Evolutionary conservation across 2,797 vertebrate genomes (phyloP).

Genomic region (Valencia hispanica): DNA sequence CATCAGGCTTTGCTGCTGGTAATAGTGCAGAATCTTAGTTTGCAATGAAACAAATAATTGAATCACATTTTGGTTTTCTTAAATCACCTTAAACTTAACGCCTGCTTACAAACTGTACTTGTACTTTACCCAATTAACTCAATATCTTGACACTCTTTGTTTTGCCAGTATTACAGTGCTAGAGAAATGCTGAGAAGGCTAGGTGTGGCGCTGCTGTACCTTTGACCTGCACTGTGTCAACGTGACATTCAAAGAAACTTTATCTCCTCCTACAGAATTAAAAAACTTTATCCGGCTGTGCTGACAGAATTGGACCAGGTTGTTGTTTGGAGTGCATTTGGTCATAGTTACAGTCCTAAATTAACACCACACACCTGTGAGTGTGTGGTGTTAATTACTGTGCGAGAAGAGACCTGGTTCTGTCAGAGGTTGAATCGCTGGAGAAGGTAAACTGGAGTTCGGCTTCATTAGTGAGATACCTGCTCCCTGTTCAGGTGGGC

Average conservation of each 20-base stretch:
- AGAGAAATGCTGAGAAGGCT: constrained; percentile 39
- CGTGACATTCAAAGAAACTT: constrained; percentile 32
- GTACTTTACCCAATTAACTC: not conserved
- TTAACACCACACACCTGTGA: not conserved
- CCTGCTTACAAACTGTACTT: not conserved
- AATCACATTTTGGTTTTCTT: not conserved
- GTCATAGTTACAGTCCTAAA: not conserved
- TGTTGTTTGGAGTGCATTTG: not conserved
- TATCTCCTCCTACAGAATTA: constrained; percentile 28
- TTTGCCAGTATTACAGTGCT: constrained; percentile 16
- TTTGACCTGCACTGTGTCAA: constrained; percentile 54
- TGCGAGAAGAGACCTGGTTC: constrained; percentile 49
- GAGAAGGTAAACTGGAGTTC: constrained; percentile 50
- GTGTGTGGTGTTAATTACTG: constrained; percentile 18
- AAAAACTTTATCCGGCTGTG: not conserved
- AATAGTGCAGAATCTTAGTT: not conserved
- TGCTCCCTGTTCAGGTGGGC: constrained; percentile 44
- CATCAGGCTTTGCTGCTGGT: not conserved
- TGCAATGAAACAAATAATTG: not conserved
- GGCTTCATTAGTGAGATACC: constrained; percentile 54
- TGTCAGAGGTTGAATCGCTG: constrained; percentile 69
- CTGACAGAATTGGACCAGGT: constrained; percentile 14
- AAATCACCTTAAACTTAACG: not conserved
- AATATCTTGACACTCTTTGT: not conserved
- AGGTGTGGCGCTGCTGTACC: constrained; percentile 51